Evolutionary conservation across 2,888 invertebrate genomes (phyloP).

Genomic region (Isotomurus palustris): DNA sequence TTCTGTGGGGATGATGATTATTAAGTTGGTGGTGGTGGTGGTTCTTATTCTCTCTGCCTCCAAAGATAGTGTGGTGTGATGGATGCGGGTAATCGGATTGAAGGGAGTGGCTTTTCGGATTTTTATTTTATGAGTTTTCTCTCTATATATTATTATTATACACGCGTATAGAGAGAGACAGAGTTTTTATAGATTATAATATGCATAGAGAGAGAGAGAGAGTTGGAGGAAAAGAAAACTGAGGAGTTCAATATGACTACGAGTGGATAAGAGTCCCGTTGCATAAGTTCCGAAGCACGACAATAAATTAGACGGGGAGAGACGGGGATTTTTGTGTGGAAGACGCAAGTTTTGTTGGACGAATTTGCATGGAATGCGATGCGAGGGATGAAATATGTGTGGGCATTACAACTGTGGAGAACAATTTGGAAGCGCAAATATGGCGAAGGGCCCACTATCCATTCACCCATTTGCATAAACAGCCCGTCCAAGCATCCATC

Average conservation of each 20-base stretch:
- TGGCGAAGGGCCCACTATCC: conserved; percentile 45
- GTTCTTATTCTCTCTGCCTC: too few relatives aligned
- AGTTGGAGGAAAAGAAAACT: conserved; percentile 8
- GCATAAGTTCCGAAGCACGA: conserved; percentile 8
- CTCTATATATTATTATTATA: too few relatives aligned
- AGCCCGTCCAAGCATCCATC: conserved; percentile 46
- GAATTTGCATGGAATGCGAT: conserved; percentile 46
- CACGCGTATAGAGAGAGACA: neutral
- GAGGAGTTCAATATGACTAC: conserved; percentile 37
- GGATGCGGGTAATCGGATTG: conserved; percentile 39
- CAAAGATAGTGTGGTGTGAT: too few relatives aligned
- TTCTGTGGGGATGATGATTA: neutral
- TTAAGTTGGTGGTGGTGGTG: conserved; percentile 5
- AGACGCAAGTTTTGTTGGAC: neutral
- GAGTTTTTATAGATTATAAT: neutral
- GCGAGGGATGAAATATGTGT: conserved; percentile 45
- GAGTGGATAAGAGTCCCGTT: conserved; percentile 34
- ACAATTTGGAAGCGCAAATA: conserved; percentile 43
- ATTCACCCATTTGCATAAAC: conserved; percentile 47
- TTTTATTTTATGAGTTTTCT: too few relatives aligned
- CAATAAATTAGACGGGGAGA: neutral
- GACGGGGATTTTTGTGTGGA: neutral
- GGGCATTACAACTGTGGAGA: conserved; percentile 41
- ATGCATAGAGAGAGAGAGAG: neutral
- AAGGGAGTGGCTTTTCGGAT: too few relatives aligned